Base-by-base conservation (phyloP, 2,797 vertebrate species). In the Macropus fuliginosus region DNA sequence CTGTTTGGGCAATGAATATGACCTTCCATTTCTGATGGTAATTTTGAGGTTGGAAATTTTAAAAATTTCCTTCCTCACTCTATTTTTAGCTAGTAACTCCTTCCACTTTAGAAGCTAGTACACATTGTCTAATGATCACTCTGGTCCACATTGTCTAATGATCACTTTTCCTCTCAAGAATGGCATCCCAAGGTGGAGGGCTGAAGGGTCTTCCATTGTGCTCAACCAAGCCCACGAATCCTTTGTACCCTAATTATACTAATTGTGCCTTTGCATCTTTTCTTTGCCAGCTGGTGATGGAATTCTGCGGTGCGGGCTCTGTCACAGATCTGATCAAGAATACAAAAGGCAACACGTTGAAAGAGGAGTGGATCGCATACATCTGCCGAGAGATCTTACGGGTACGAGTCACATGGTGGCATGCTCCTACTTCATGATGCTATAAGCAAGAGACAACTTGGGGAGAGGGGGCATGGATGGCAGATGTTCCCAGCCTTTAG, bases 271-370 rank as follows among this genome's bases (percentile, higher is more conserved):
- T 95, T 97, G 24, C 95, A 98, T 98, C 62, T 40, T 81, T 97
- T 98, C 0, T 97, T 97, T 98, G 95, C 92, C 98, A 99, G 99
- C 97, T 99, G 99, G 99, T 99, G 98, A 99, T 99, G 99, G 99
- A 99, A 98, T 99, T 99, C 98, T 99, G 99, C 29, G 99, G 99
- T 0, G 99, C 99, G 0, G 99, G 99, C 91, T 99, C 99, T 0
- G 99, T 99, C 95, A 99, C 99, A 0, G 99, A 99, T 98, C 99
- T 99, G 98, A 99, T 99, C 98, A 99, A 99, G 98, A 99, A 99
- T 99, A 99, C 99, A 0, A 99, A 99, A 98, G 99, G 99, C 34
- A 99, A 99, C 98, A 99, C 99, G 0, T 98, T 99, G 98, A 99
- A 99, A 98, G 99, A 99, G 97, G 99, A 99, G 95, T 99, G 99